phyloP scores from a whole-genome alignment of 1,140 invertebrate species.

The Fopius arisanus region DNA sequence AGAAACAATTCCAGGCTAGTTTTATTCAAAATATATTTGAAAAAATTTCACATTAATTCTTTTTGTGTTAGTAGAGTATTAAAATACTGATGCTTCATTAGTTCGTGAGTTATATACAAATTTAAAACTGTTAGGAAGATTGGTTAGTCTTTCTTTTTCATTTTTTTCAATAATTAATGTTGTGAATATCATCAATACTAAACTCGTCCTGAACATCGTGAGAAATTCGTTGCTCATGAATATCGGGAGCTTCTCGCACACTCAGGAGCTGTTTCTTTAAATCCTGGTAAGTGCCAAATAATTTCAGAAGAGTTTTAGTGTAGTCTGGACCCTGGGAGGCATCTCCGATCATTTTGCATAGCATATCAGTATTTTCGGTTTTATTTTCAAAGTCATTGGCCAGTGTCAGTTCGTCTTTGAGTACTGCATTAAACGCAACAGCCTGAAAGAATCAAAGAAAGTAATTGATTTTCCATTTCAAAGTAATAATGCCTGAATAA shows the following conservation, averaged over 20 bases:
- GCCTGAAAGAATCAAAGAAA: slow-evolving; percentile 44
- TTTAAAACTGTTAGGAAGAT: neutral
- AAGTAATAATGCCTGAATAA: too few relatives aligned
- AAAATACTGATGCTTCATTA: neutral
- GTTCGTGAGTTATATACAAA: neutral
- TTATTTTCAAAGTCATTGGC: slow-evolving; percentile 37
- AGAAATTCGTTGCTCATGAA: neutral
- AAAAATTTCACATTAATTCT: neutral
- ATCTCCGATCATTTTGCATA: slow-evolving; percentile 40
- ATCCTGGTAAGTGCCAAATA: slow-evolving; percentile 25
- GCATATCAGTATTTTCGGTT: slow-evolving; percentile 27
- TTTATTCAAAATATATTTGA: neutral
- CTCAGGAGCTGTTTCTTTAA: neutral
- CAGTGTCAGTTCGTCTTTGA: slow-evolving; percentile 48
- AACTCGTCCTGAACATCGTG: neutral
- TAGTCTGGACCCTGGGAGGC: slow-evolving; percentile 11
- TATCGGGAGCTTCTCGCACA: neutral
- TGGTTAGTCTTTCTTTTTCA: neutral
- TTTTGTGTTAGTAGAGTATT: neutral
- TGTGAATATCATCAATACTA: neutral
- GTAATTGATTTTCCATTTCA: slow-evolving; percentile 4
- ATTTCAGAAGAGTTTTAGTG: slow-evolving; percentile 30
- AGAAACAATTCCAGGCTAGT: neutral
- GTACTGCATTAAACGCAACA: slow-evolving; percentile 40
- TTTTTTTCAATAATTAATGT: neutral